Evolutionary conservation across 2,888 invertebrate species (phyloP).

Genomic region (Heliconius hortense): DNA sequence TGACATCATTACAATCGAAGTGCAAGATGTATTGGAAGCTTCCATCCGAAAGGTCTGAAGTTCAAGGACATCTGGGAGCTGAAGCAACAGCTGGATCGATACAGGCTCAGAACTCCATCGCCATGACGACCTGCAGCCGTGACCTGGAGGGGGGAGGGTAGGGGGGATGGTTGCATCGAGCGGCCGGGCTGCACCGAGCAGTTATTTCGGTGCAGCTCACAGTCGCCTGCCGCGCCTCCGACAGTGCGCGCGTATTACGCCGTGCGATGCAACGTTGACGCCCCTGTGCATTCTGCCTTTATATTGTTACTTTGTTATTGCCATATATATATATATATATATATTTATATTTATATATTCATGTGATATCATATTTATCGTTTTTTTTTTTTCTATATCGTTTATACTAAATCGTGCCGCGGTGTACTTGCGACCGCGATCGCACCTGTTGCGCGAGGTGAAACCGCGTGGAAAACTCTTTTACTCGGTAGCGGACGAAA

Average conservation of each 20-base stretch:
- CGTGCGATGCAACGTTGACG: constrained; percentile 53
- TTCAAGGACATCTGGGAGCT: constrained; percentile 52
- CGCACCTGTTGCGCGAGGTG: constrained; percentile 74
- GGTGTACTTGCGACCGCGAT: constrained; percentile 24
- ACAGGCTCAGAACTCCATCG: constrained; percentile 59
- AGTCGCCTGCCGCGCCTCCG: constrained; percentile 73
- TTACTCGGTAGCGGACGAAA: constrained; percentile 75
- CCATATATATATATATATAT: constrained; percentile 1
- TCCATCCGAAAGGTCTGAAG: constrained; percentile 39
- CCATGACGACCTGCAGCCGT: constrained; percentile 70
- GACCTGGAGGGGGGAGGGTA: constrained; percentile 64
- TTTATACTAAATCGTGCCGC: constrained; percentile 28
- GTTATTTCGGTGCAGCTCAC: constrained; percentile 81
- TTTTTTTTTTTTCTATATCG: constrained; percentile 30
- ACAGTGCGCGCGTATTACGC: constrained; percentile 62
- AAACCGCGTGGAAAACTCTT: constrained; percentile 78
- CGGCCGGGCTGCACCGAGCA: constrained; percentile 78
- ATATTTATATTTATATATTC: too few species aligned
- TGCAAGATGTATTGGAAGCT: constrained; percentile 22
- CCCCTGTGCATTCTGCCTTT: constrained; percentile 55
- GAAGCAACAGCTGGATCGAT: constrained; percentile 78
- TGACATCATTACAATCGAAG: background rate
- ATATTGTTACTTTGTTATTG: constrained; percentile 43
- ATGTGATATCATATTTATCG: constrained; percentile 38
- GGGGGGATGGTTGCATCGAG: constrained; percentile 69